Evolutionary conservation across 2,888 invertebrate genomes (phyloP), one percentile per base, ranked within the genome.

Genomic region (Synanthedon vespiformis): DNA sequence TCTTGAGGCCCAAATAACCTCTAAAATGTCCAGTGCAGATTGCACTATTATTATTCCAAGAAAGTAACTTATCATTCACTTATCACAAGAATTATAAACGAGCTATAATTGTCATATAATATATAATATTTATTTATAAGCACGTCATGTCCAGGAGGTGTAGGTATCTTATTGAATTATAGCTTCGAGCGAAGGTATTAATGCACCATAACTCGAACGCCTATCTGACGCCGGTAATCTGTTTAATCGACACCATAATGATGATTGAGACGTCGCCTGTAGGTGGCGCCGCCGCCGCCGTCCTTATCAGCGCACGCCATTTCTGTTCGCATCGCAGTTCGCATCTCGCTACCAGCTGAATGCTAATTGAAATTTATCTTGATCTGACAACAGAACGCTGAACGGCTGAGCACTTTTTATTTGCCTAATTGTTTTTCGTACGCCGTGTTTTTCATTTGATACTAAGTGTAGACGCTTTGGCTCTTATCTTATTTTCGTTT

Each of bases 261-360:
- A 74, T 73, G 73, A 76, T 71, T 70, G 68, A 70, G 70, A 56
- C 54, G 64, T 60, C 63, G 65, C 57, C 64, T 57, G 61, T 52
- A 63, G 61, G 58, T 65, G 77, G 77, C 76, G 78, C 77, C 76
- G 64, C 55, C 76, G 78, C 77, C 76, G 64, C 55, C 56, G 61
- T 54, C 13, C 61, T 50, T 34, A 34, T 34, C 34, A 34, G 34
- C 34, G 5, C 22, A 4, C 34, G 8, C 34, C 34, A 34, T 34
- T 34, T 34, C 27, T 34, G 27, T 34, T 34, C 34, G 34, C 34
- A 74, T 68, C 70, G 63, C 55, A 64, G 34, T 34, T 34, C 34
- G 34, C 34, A 74, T 68, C 70, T 63, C 55, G 65, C 62, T 58
- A 63, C 63, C 69, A 65, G 58, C 59, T 61, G 74, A 70, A 75